These are phyloP conservation scores for Sebastes ruberrimus DNA, from an alignment of 2,797 vertebrate genomes.

Conservation along the genomic window DNA sequence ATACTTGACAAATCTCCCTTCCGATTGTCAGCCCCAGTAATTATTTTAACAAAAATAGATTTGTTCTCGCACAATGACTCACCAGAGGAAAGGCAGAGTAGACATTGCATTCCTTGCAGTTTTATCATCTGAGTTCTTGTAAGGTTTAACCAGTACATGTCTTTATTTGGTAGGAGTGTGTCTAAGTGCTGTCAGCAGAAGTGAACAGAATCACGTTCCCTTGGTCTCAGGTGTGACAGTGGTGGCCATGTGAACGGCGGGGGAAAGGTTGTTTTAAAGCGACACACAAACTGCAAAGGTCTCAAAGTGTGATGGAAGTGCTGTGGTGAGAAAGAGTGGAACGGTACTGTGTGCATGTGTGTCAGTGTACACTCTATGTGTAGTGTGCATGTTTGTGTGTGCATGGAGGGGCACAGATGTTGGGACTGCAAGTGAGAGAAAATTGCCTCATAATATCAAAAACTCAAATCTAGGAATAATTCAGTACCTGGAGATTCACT, in stretches of 20 bases:
- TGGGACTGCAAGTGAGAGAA: conserved; percentile 1
- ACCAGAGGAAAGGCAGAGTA: background rate
- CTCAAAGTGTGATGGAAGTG: conserved; percentile 21
- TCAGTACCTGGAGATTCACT: conserved; percentile 34
- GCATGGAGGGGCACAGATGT: background rate
- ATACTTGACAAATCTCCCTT: too few species aligned
- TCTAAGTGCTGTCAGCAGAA: background rate
- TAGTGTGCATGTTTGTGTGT: background rate
- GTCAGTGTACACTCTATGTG: background rate
- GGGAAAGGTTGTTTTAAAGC: conserved; percentile 45
- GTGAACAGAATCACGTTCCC: background rate
- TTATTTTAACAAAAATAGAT: background rate
- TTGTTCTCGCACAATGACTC: background rate
- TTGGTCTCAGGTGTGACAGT: conserved; percentile 31
- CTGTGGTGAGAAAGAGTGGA: background rate
- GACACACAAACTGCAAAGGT: conserved; percentile 27
- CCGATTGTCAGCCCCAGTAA: rapidly evolving
- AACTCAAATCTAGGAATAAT: conserved; percentile 35
- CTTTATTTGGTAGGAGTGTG: background rate
- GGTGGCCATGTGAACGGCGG: background rate
- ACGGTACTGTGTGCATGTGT: background rate
- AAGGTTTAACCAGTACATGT: background rate
- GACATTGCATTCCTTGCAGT: background rate
- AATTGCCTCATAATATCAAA: conserved; percentile 19
- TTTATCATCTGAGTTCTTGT: background rate